Evolutionary conservation across 2,888 invertebrate genomes (phyloP).

Genomic region (Crematogaster levior): DNA sequence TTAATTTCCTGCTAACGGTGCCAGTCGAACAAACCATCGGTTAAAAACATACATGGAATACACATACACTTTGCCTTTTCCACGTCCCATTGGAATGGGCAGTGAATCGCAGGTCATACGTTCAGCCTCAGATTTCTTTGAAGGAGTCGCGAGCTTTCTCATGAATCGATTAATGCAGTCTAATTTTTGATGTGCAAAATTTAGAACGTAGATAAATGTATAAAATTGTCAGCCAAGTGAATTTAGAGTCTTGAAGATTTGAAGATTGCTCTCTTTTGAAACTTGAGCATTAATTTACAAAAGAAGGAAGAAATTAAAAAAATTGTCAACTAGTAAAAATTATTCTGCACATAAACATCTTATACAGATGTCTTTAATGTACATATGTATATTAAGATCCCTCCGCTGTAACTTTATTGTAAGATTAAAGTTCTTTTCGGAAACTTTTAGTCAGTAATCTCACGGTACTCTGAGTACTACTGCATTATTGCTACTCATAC

Average conservation of each 20-base stretch:
- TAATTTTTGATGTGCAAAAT: background rate
- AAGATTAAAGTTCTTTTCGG: background rate
- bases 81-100: background rate
- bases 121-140: background rate
- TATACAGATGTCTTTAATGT: background rate
- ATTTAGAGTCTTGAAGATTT: background rate
- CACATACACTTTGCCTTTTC: background rate
- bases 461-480: background rate
- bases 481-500: conserved; percentile 27
- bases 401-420: background rate
- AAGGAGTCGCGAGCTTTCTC: background rate
- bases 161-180: background rate
- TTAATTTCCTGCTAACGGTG: background rate
- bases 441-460: conserved; percentile 25
- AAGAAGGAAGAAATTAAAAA: background rate
- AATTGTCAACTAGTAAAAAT: background rate
- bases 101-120: background rate
- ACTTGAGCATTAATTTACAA: background rate
- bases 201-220: background rate
- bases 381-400: too few species aligned
- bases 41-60: background rate
- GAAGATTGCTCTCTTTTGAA: background rate
- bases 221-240: background rate
- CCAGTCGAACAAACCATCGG: background rate
- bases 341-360: background rate